Percentiles rank a stretch among this genome's conserved stretches.
Conservation (phyloP, 2,888 invertebrate genomes). For the Gortyna flavago region DNA sequence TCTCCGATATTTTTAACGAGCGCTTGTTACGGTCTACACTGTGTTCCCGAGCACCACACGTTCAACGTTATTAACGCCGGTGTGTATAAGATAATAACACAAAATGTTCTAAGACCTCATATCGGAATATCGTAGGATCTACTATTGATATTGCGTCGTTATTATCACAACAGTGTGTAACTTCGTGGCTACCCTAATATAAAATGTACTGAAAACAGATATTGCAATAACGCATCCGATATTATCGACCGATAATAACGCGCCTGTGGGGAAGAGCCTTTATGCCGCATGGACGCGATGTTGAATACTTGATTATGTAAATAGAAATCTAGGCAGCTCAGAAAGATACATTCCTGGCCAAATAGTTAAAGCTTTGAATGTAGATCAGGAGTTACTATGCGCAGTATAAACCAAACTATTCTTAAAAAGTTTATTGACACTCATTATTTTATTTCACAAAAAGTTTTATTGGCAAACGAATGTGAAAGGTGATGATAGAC, state of each 20-base stretch:
- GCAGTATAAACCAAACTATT: neutral
- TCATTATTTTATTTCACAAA: neutral
- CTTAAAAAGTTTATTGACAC: neutral
- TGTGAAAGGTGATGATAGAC: too few species aligned
- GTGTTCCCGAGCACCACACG: neutral
- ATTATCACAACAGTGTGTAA: too few species aligned
- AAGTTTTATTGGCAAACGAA: too few species aligned
- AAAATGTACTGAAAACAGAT: neutral
- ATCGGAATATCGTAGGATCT: neutral
- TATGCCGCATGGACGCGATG: neutral
- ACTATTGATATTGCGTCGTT: neutral
- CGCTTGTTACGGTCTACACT: neutral
- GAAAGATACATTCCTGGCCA: neutral
- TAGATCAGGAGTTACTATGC: too few species aligned
- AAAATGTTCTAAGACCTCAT: neutral
- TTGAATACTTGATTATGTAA: conserved; percentile 5
- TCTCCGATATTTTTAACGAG: neutral
- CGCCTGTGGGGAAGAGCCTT: neutral
- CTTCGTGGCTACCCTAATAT: neutral
- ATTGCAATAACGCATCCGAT: neutral
- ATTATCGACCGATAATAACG: neutral
- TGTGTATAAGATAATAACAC: neutral
- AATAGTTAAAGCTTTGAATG: neutral
- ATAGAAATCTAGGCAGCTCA: neutral
- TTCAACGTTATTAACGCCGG: too few species aligned